Conservation (phyloP, 1,140 invertebrate species). For the Procambarus clarkii region DNA sequence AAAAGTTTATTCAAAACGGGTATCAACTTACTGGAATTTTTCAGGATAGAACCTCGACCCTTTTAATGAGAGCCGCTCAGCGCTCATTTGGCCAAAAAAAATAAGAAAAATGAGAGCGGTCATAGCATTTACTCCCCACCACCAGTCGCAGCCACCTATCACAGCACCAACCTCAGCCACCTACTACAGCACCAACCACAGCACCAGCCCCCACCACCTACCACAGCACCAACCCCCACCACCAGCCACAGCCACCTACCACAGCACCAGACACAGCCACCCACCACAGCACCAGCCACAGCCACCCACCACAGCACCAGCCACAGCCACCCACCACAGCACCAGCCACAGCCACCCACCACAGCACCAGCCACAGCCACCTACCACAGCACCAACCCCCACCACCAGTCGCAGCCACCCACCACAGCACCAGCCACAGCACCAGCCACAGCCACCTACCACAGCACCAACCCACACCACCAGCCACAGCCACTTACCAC, state of each 20-base stretch:
- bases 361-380: conserved; percentile 12
- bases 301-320: neutral
- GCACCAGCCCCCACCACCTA: neutral
- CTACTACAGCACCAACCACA: neutral
- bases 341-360: conserved; percentile 1
- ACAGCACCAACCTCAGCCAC: neutral
- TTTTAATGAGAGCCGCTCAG: no score
- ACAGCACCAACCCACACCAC: neutral
- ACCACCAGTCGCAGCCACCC: neutral
- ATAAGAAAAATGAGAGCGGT: no score
- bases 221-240: neutral
- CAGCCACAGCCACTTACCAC: conserved; percentile 20
- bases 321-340: neutral
- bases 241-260: no score
- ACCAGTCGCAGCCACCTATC: no score
- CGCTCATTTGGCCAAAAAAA: no score
- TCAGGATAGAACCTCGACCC: no score
- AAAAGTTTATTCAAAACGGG: no score
- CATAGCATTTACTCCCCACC: no score
- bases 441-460: no score
- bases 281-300: no score
- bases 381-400: neutral
- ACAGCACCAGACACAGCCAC: neutral
- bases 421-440: conserved; percentile 36
- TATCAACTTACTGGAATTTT: no score